These are phyloP conservation scores for Strongylocentrotus purpuratus DNA, from an alignment of 35 echinoderm and acorn worm species.

Conservation along the genomic window DNA sequence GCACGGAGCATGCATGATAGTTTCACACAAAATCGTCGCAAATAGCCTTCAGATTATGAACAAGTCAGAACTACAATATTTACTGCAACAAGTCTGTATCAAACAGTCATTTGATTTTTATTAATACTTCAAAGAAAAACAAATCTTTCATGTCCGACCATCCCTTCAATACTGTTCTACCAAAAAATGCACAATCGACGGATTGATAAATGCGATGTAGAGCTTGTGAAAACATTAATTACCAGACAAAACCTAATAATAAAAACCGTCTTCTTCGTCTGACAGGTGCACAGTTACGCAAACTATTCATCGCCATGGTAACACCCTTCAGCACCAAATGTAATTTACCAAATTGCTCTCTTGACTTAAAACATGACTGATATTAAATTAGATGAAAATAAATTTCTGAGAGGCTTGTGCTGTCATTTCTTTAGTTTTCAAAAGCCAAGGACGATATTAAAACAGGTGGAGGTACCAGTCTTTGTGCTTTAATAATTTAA, in stretches of 20 bases:
- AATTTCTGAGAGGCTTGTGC: not conserved
- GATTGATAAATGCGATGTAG: not conserved
- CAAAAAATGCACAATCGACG: not conserved
- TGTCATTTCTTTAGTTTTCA: not conserved
- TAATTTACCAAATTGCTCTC: not conserved
- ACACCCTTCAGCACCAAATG: not conserved
- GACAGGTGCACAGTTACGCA: not conserved
- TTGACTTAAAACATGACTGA: not conserved
- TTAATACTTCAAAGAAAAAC: not conserved
- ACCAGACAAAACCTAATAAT: not conserved
- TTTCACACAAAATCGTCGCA: too few relatives aligned
- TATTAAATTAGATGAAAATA: not conserved
- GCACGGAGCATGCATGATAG: too few relatives aligned
- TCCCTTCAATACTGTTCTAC: not conserved
- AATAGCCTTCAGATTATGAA: too few relatives aligned
- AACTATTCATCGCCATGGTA: conserved; percentile 1
- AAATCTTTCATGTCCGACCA: not conserved
- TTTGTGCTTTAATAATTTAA: too few relatives aligned
- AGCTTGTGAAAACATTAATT: not conserved
- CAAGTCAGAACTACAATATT: too few relatives aligned
- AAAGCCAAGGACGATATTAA: not conserved
- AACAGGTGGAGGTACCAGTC: not conserved
- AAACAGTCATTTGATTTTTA: too few relatives aligned
- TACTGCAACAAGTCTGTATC: too few relatives aligned
- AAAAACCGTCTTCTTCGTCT: not conserved